Base-by-base conservation (phyloP, 1,140 invertebrate genomes). In the Bombyx mandarina region DNA sequence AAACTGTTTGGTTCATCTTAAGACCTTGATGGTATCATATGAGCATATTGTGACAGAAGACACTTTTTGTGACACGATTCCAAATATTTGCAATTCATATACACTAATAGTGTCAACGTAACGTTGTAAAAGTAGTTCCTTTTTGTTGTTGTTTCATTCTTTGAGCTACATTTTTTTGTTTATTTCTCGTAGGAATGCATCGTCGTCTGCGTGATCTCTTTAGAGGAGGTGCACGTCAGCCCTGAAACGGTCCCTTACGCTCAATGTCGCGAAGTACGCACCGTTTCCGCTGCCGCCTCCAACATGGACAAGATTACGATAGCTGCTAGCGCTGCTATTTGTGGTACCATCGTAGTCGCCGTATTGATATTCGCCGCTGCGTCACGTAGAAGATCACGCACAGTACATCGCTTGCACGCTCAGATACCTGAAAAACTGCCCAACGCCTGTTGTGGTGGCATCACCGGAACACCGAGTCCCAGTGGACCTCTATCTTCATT, bases 251-350 rank as follows among this genome's bases (percentile, higher is more conserved):
- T 97, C 22, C 95, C 95, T 1, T 94, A 93, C 77, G 90, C 91
- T 43, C 96, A 97, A 81, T 98, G 96, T 72, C 91, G 94, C 44
- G 96, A 98, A 88, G 93, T 98, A 10, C 91, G 95, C 45, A 96
- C 94, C 1, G 94, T 95, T 43, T 91, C 92, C 54, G 93, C 93
- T 44, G 91, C 93, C 10, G 92, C 93, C 42, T 95, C 94, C 9
- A 95, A 96, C 82, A 96, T 97, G 93, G 96, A 98, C 79, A 97
- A 96, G 79, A 96, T 98, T 71, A 97, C 96, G 26, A 98, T 98
- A 67, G 96, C 94, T 8, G 96, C 96, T 1, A 96, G 94, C 70
- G 96, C 96, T 7, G 95, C 95, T n/a, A 96, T 97, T 69, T 97
- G 94, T 78, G 94, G 94, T n/a, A 96, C 95, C 26, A 96, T 98